Conservation (phyloP, 2,113 vertebrate species). For the Petrocephalus zakoni region DNA sequence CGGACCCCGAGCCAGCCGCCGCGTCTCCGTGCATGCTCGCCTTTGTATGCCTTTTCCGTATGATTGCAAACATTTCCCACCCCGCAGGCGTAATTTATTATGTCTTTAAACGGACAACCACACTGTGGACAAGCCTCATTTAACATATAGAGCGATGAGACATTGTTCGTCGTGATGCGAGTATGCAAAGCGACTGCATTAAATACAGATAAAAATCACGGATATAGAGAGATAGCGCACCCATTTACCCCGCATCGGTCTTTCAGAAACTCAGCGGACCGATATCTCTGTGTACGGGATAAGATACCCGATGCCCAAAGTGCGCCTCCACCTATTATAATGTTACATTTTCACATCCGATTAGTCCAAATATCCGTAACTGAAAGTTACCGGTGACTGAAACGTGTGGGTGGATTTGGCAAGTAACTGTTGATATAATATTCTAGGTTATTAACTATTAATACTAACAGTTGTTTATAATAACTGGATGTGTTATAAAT, state of each 20-base stretch:
- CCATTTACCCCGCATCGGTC: not conserved
- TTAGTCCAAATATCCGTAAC: not conserved
- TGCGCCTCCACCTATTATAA: not conserved
- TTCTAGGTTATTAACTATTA: not conserved
- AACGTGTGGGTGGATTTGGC: not conserved
- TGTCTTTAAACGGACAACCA: not conserved
- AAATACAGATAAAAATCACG: not conserved
- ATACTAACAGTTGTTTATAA: not conserved
- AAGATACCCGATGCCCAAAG: not conserved
- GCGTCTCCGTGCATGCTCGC: slow-evolving; percentile 9
- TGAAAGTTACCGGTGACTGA: not conserved
- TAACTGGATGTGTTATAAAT: not conserved
- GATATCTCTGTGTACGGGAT: not conserved
- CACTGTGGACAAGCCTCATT: not conserved
- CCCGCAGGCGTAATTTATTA: not conserved
- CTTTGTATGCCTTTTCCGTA: not conserved
- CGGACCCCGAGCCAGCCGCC: no score
- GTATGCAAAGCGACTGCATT: not conserved
- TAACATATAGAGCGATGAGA: not conserved
- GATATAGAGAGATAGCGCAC: not conserved
- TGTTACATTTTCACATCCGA: not conserved
- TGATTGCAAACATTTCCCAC: not conserved
- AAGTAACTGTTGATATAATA: not conserved
- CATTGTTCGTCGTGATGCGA: not conserved
- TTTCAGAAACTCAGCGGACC: not conserved